Conservation (phyloP, 53 echinoderm and acorn worm species). For the Apostichopus leukothele region DNA sequence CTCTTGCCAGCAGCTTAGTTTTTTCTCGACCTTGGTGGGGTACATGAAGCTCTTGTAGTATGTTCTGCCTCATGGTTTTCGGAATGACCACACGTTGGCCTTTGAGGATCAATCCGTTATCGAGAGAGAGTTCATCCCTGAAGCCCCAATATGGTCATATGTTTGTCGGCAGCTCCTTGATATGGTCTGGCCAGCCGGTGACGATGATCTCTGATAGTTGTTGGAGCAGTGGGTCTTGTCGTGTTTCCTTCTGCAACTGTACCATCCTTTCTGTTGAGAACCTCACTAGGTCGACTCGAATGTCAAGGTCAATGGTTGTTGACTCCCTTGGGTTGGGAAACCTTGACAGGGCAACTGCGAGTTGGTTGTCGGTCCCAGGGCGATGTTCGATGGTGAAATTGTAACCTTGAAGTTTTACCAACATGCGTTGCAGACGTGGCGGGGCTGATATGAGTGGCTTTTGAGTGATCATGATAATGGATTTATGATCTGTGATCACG, state of each 20-base stretch:
- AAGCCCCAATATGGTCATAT: constrained; percentile 56
- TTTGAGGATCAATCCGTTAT: constrained; percentile 60
- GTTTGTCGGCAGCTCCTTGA: constrained; percentile 58
- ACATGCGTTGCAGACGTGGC: constrained; percentile 51
- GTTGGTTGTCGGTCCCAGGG: constrained; percentile 36
- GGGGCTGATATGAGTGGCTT: constrained; percentile 57
- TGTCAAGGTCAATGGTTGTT: constrained; percentile 35
- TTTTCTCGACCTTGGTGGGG: constrained; percentile 61
- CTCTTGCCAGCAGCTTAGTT: constrained; percentile 60
- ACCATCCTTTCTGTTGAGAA: constrained; percentile 34
- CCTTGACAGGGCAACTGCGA: constrained; percentile 36
- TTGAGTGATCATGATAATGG: constrained; percentile 42
- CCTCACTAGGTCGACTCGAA: constrained; percentile 39
- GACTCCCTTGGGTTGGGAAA: constrained; percentile 32
- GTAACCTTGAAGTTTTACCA: constrained; percentile 48
- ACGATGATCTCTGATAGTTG: constrained; percentile 46
- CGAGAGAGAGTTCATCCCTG: constrained; percentile 59
- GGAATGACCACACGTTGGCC: constrained; percentile 53
- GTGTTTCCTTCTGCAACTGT: constrained; percentile 26
- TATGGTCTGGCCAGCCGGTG: constrained; percentile 57
- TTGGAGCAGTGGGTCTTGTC: constrained; percentile 41
- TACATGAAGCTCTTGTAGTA: constrained; percentile 54
- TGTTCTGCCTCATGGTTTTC: constrained; percentile 39
- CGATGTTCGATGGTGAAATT: constrained; percentile 46
- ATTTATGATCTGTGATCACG: constrained; percentile 56